Percentiles rank a stretch among this genome's conserved stretches.
These are phyloP conservation scores for Tamias sibiricus DNA, from an alignment of 2,113 vertebrate genomes.

Conservation along the genomic window DNA sequence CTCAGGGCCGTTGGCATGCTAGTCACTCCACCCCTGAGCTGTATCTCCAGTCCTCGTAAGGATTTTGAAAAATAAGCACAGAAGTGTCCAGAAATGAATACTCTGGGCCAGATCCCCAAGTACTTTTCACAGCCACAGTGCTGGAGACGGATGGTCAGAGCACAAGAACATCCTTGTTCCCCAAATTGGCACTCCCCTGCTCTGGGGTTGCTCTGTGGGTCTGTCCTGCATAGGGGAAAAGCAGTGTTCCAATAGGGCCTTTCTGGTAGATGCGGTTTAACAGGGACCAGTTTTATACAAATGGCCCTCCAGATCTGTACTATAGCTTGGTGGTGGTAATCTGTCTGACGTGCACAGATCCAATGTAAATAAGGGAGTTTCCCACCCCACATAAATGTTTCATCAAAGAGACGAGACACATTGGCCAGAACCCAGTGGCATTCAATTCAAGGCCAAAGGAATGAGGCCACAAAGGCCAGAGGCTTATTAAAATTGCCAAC, in stretches of 20 bases:
- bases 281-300: background rate
- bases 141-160: background rate
- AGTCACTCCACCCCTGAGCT: background rate
- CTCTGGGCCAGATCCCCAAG: background rate
- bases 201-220: background rate
- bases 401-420: constrained; percentile 19
- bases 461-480: background rate
- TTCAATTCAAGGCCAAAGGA: constrained; percentile 30
- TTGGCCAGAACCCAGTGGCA: background rate
- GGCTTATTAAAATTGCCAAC: background rate
- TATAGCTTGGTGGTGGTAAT: background rate
- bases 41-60: background rate
- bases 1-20: background rate
- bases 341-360: background rate
- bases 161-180: background rate
- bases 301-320: background rate
- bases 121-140: background rate
- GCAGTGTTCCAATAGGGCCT: background rate
- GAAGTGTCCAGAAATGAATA: background rate
- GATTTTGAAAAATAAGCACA: background rate
- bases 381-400: background rate
- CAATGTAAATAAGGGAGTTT: background rate
- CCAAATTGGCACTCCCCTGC: background rate
- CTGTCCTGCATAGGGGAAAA: background rate
- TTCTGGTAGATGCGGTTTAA: background rate